These are phyloP conservation scores for Uloborus plumipes DNA, from an alignment of 2,888 invertebrate species.

Conservation along the genomic window DNA sequence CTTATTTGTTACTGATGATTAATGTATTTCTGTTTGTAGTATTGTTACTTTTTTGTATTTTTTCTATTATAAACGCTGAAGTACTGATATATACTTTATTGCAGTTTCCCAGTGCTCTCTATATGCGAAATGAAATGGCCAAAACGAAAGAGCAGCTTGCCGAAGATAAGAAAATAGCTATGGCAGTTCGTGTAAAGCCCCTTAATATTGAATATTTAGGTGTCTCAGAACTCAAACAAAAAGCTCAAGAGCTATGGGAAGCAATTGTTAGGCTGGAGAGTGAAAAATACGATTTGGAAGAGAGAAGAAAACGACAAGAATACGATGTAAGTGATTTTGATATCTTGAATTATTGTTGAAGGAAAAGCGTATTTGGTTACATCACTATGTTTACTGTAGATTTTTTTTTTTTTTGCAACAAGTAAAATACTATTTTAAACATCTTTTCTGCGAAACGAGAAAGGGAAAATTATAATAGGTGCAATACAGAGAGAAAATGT, in stretches of 20 bases:
- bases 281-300: constrained; percentile 98
- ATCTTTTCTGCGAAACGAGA: no score
- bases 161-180: constrained; percentile 97
- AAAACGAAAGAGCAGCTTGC: constrained; percentile 99
- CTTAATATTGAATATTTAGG: constrained; percentile 83
- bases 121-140: constrained; percentile 95
- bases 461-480: no score
- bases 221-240: constrained; percentile 83
- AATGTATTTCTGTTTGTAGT: no score
- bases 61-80: no score
- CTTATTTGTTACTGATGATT: no score
- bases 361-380: no score
- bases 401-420: no score
- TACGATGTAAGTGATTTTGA: constrained; percentile 85
- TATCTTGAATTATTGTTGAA: no score
- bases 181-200: constrained; percentile 94
- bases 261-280: constrained; percentile 95
- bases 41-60: no score
- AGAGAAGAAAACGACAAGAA: constrained; percentile 98
- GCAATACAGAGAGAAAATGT: no score
- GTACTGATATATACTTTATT: background rate
- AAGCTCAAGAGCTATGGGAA: constrained; percentile 94
- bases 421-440: no score
- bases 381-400: background rate
- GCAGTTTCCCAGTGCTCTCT: constrained; percentile 80